A percentile compares a stretch with the other conserved stretches of the same genome.
These are phyloP conservation scores for Trichogramma dendrolimi DNA, from an alignment of 2,888 invertebrate species.

Conservation along the genomic window DNA sequence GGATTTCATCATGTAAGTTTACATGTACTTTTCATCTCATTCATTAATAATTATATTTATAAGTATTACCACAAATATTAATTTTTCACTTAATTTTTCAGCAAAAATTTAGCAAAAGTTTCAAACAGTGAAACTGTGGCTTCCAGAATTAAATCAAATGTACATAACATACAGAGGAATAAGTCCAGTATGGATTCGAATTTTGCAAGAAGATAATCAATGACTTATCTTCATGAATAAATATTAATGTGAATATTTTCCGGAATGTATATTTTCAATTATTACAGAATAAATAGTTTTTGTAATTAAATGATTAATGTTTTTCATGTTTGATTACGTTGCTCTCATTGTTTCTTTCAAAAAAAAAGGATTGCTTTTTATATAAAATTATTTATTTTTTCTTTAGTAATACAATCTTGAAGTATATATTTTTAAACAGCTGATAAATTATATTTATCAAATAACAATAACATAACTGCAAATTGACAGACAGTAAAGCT, in stretches of 20 bases:
- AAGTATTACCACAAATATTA: slow-evolving; percentile 9
- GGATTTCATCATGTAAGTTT: slow-evolving; percentile 53
- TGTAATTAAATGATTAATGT: neutral
- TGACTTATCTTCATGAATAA: neutral
- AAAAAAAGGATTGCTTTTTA: no score
- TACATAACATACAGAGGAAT: slow-evolving; percentile 84
- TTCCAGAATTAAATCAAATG: slow-evolving; percentile 79
- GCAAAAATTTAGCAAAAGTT: slow-evolving; percentile 64
- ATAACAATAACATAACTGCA: neutral
- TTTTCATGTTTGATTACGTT: slow-evolving; percentile 13
- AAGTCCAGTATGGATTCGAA: slow-evolving; percentile 75
- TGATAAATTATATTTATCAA: slow-evolving; percentile 1
- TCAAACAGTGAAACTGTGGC: slow-evolving; percentile 71
- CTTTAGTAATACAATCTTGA: neutral
- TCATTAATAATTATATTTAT: slow-evolving; percentile 2
- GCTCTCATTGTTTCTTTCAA: no score
- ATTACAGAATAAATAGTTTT: no score
- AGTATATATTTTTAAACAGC: neutral
- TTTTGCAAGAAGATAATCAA: slow-evolving; percentile 66
- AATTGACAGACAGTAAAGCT: slow-evolving; percentile 3
- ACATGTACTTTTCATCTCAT: neutral
- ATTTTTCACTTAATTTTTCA: slow-evolving; percentile 38
- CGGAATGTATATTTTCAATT: neutral
- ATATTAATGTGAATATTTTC: neutral
- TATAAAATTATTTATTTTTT: slow-evolving; percentile 11